Evolutionary conservation across 2,888 invertebrate species (phyloP).

Genomic region (Auanema sp.): DNA sequence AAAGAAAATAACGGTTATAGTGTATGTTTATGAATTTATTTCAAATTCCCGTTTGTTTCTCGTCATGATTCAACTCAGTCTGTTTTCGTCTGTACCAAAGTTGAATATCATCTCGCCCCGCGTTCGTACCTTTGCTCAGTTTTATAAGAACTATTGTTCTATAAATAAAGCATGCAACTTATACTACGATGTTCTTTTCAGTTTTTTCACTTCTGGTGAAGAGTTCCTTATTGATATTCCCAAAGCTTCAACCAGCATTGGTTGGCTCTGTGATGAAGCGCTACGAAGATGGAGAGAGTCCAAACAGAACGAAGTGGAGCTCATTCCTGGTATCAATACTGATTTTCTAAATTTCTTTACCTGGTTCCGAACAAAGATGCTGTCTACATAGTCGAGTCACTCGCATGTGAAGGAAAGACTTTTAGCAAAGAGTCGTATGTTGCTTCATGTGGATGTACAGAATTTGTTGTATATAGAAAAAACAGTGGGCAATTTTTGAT

Average conservation of each 20-base stretch:
- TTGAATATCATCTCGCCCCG: too few relatives aligned
- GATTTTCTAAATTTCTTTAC: background rate
- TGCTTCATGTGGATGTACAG: conserved; percentile 22
- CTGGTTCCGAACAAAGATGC: too few relatives aligned
- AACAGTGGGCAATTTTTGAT: conserved; percentile 26
- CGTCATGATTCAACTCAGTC: too few relatives aligned
- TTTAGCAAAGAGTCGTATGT: conserved; percentile 34
- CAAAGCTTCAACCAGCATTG: conserved; percentile 29
- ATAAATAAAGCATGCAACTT: too few relatives aligned
- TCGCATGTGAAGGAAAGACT: conserved; percentile 31
- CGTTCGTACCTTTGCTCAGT: too few relatives aligned
- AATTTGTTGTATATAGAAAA: conserved; percentile 44
- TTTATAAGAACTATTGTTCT: too few relatives aligned
- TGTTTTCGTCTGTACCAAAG: too few relatives aligned
- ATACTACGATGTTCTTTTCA: conserved; percentile 10
- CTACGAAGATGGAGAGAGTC: conserved; percentile 19
- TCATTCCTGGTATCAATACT: conserved; percentile 5
- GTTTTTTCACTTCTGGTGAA: conserved; percentile 22
- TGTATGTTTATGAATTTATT: conserved; percentile 14
- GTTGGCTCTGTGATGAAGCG: conserved; percentile 35
- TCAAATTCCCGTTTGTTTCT: background rate
- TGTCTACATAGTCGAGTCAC: conserved; percentile 38
- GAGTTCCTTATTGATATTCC: conserved; percentile 32
- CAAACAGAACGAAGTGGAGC: background rate
- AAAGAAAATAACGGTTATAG: conserved; percentile 22